Evolutionary conservation across 2,113 vertebrate species (phyloP).

Genomic region (Balaeniceps rex): DNA sequence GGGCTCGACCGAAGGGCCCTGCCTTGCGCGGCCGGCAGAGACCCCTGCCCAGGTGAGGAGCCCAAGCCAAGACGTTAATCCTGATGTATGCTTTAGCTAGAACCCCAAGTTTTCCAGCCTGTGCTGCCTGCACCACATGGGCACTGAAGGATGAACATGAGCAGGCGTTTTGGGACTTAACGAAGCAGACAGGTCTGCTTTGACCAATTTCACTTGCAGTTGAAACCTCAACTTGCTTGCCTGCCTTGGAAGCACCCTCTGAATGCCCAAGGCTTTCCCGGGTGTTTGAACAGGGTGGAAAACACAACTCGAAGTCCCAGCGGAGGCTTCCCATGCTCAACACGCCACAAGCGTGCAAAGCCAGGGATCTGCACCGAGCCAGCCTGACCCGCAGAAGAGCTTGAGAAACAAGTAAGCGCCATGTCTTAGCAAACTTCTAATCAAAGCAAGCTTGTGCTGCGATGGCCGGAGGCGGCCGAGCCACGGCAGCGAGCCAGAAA

Average conservation of each 20-base stretch:
- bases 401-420: background rate
- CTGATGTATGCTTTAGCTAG: background rate
- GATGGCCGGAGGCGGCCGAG: background rate
- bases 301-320: accelerated
- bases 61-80: background rate
- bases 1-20: background rate
- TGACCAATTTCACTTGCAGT: background rate
- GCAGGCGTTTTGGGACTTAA: background rate
- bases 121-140: background rate
- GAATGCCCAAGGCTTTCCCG: background rate
- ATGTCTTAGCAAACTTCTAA: background rate
- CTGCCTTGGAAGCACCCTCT: background rate
- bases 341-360: background rate
- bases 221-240: background rate
- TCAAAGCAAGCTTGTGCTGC: background rate
- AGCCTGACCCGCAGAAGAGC: background rate
- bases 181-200: background rate
- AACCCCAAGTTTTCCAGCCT: background rate
- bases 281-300: background rate
- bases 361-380: background rate
- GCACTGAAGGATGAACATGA: background rate
- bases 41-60: background rate
- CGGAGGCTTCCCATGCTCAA: background rate
- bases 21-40: background rate
- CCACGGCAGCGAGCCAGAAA: background rate